phyloP scores from a whole-genome alignment of 2,113 vertebrate species.

The Desmodus rotundus region DNA sequence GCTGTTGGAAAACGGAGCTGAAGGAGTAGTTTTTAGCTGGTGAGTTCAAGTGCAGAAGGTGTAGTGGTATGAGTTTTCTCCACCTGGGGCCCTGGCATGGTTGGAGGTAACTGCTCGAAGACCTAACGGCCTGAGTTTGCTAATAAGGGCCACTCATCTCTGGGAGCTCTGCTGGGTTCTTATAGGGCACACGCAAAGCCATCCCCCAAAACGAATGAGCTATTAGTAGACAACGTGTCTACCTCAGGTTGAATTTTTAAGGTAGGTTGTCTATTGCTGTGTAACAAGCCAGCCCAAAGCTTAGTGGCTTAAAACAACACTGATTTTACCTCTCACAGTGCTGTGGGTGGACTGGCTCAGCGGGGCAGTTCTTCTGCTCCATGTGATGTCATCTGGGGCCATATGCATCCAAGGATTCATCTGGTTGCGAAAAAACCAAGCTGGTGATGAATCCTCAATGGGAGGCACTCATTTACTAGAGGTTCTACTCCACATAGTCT shows the following conservation, averaged over 20 bases:
- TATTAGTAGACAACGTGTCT: neutral
- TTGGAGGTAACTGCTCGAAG: neutral
- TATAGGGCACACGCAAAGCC: neutral
- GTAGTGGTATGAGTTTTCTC: neutral
- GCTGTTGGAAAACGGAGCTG: neutral
- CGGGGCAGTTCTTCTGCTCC: neutral
- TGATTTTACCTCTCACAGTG: neutral
- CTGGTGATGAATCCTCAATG: neutral
- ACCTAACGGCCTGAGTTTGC: neutral
- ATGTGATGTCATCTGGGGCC: neutral
- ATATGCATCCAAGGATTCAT: neutral
- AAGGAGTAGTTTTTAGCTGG: neutral
- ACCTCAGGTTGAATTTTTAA: neutral
- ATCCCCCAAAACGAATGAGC: neutral
- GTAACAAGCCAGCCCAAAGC: neutral
- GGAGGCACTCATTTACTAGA: neutral
- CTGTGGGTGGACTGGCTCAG: neutral
- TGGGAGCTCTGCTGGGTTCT: neutral
- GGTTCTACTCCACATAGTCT: neutral
- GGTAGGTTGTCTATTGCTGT: neutral
- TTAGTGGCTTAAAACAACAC: neutral
- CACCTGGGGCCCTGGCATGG: neutral
- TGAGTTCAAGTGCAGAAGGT: neutral
- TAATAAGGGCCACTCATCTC: neutral
- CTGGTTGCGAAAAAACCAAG: slow-evolving; percentile 23